Base-by-base conservation (phyloP, 2,113 vertebrate genomes). In the Amphilophus citrinellus region DNA sequence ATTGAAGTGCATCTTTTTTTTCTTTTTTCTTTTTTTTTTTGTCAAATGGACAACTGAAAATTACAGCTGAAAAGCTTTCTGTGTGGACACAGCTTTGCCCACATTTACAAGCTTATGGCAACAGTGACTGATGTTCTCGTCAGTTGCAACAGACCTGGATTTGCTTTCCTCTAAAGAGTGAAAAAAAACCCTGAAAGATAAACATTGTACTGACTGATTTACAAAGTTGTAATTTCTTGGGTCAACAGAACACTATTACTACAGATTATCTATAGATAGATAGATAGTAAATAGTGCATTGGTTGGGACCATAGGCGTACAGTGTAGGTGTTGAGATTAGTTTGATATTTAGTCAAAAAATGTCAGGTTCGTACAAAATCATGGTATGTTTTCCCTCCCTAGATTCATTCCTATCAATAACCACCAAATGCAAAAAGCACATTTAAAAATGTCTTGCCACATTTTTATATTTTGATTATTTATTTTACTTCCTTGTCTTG, bases 401-500 rank as follows among this genome's bases (percentile, higher is more conserved):
- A 61, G n/a, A 78, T 20, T 10, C 44, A 30, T 9, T 44, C 53
- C 80, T 79, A 91, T 83, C 80, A 62, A 11, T 76, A 30, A 39
- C 24, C n/a, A 27, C 35, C 75, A 89, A 85, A 90, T 80, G 77
- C 39, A 77, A 88, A 61, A 22, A 87, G 84, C 61, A 76, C 35
- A 35, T 62, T 32, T 18, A 82, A 65, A 84, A 68, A 86, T 39
- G 42, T 47, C n/a, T 63, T 15, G 20, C 15, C 30, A 27, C 10
- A 30, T 30, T 77, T 44, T 44, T 44, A 80, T 88, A 50, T 56
- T 86, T 79, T 85, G 80, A 91, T 85, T 89, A 90, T 89, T 92
- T 89, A 88, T 94, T 93, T 94, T 84, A 71, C 86, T 61, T 84
- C 86, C 79, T 86, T 85, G 85, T 84, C 90, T 94, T 84, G 71